Percentiles rank a stretch among this genome's conserved stretches.
These are phyloP conservation scores for Agrilus mali DNA, from an alignment of 2,888 invertebrate genomes.

Conservation along the genomic window DNA sequence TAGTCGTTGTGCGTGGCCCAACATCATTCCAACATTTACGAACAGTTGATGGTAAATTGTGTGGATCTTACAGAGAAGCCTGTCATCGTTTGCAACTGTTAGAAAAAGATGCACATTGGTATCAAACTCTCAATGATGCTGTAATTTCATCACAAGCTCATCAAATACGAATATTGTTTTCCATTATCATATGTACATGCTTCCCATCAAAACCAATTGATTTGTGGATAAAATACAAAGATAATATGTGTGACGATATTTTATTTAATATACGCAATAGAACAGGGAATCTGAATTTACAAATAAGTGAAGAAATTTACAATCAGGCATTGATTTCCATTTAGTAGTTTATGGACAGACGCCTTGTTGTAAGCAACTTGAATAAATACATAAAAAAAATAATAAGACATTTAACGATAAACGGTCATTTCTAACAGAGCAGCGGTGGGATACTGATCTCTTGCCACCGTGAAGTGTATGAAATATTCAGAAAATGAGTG, in stretches of 20 bases:
- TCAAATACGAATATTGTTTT: constrained; percentile 18
- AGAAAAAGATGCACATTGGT: constrained; percentile 17
- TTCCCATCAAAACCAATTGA: constrained; percentile 12
- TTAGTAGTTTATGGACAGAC: too few relatives aligned
- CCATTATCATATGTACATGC: constrained; percentile 17
- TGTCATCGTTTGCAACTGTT: constrained; percentile 14
- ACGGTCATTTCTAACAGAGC: too few relatives aligned
- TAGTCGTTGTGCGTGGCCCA: constrained; percentile 23
- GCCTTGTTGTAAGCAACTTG: too few relatives aligned
- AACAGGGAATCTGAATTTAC: too few relatives aligned
- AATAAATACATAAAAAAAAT: too few relatives aligned
- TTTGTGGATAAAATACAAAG: constrained; percentile 13
- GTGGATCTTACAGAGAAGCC: constrained; percentile 24
- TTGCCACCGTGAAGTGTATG: too few relatives aligned
- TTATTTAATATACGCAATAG: too few relatives aligned
- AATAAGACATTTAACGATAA: too few relatives aligned
- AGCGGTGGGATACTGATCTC: too few relatives aligned
- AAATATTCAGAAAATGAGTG: too few relatives aligned
- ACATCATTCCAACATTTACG: constrained; percentile 21
- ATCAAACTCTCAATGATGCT: constrained; percentile 14
- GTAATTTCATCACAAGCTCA: constrained; percentile 12
- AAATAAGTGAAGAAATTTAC: too few relatives aligned
- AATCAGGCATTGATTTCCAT: too few relatives aligned
- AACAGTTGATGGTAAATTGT: constrained; percentile 27
- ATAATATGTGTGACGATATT: constrained; percentile 15